Evolutionary conservation across 2,888 invertebrate species (phyloP), one percentile per base, ranked within the genome.

Genomic region (Lamellibrachia satsuma): DNA sequence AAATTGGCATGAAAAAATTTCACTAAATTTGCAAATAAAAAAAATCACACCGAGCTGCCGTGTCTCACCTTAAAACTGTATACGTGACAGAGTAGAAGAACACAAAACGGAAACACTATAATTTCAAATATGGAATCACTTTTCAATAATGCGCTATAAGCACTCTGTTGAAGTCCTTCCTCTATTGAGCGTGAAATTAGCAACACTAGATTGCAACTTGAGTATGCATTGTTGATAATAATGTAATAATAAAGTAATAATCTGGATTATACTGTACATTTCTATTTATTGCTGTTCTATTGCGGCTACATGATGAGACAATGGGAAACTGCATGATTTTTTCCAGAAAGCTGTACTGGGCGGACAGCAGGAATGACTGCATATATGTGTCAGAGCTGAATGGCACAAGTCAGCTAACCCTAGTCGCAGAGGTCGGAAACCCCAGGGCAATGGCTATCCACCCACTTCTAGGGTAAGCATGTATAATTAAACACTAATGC

Each of bases 391-490:
- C 95, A 2, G 96, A 96, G 93, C 92, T 96, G 94, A 96, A 96
- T 93, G 96, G 96, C 15, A 96, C 96, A 1, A 95, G 93, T 92
- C 94, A 94, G 39, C 93, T 93, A n/a, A 95, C 95, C 0, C 92
- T 96, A 27, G 92, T 95, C 2, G 9, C 52, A 52, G 94, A 95
- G 91, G 98, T 99, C 92, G 98, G 98, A 1, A 99, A 99, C 97
- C 99, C 99, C 0, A 97, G 99, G 95, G 99, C 99, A 0, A 97
- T 99, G 92, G 98, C 98, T 3, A 98, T 99, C 0, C 99, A 99
- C 97, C 99, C 99, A 0, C 98, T 98, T 90, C 98, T 98, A 92
- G 96, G 96, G 96, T 96, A 93, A 93, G 95, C 93, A 11, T 27
- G 52, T 52, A 52, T 55, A 91, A 15, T 52, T 52, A 52, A 9